These are phyloP conservation scores for Brenthis daphne DNA, from an alignment of 2,888 invertebrate species.

Conservation along the genomic window DNA sequence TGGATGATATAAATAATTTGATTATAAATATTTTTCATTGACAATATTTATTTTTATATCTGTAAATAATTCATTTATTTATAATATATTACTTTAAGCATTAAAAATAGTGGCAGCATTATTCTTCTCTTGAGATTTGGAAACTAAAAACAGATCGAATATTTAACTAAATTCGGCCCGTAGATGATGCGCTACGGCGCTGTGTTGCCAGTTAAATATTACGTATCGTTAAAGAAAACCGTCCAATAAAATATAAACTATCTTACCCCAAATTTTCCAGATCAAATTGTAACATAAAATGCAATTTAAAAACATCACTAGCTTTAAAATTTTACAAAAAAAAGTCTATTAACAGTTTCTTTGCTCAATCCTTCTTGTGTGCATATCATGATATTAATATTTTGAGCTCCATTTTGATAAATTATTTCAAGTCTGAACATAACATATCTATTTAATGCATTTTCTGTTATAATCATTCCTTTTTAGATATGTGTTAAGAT, in stretches of 20 bases:
- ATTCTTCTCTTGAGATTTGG: too few species aligned
- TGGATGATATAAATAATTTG: neutral
- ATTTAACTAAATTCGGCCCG: conserved; percentile 57
- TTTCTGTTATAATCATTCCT: conserved; percentile 50
- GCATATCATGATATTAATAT: conserved; percentile 40
- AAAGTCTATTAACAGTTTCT: conserved; percentile 35
- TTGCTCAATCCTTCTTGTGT: conserved; percentile 51
- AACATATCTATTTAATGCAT: conserved; percentile 34
- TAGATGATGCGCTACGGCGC: conserved; percentile 64
- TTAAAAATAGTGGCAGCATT: conserved; percentile 14
- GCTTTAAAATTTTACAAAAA: too few species aligned
- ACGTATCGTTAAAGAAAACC: conserved; percentile 41
- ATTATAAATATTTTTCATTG: neutral
- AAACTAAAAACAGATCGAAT: conserved; percentile 45
- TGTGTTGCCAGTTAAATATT: conserved; percentile 63
- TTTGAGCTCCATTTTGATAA: neutral
- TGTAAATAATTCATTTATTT: neutral
- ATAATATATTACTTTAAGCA: conserved; percentile 8
- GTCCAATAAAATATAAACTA: conserved; percentile 22
- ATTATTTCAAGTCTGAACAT: conserved; percentile 18
- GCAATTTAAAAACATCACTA: neutral
- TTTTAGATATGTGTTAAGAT: conserved; percentile 40
- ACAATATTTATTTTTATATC: neutral
- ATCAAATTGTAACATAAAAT: neutral
- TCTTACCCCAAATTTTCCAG: neutral